Evolutionary conservation across 1,140 invertebrate species (phyloP).

Genomic region (Coenobita brevimanus): DNA sequence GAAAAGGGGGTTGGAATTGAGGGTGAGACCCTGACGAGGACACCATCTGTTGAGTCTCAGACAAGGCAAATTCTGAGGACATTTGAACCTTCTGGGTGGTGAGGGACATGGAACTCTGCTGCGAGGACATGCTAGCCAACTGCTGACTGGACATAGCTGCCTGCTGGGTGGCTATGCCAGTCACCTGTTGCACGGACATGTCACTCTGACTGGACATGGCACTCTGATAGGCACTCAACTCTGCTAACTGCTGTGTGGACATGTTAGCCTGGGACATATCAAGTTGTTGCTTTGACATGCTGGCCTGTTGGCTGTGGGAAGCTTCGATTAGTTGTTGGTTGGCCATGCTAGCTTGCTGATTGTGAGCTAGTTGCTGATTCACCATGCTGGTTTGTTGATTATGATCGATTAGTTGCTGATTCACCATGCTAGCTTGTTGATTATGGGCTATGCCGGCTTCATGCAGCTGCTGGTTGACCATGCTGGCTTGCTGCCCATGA

Average conservation of each 20-base stretch:
- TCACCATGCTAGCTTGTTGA: not conserved
- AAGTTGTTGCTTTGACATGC: no score
- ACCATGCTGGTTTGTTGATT: no score
- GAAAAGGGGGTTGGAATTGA: not conserved
- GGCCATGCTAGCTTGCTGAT: no score
- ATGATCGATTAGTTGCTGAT: no score
- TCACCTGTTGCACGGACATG: not conserved
- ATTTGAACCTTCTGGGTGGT: conserved; percentile 22
- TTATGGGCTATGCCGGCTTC: not conserved
- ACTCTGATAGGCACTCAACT: not conserved
- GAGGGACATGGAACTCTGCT: conserved; percentile 22
- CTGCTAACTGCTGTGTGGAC: not conserved
- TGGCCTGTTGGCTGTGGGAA: not conserved
- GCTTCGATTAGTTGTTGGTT: conserved; percentile 13
- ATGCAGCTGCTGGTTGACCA: not conserved
- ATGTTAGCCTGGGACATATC: not conserved
- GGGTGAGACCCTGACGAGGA: conserved; percentile 6
- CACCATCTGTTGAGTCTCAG: conserved; percentile 6
- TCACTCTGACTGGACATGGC: not conserved
- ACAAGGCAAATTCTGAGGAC: conserved; percentile 23
- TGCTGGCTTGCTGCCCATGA: no score
- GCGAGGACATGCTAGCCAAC: not conserved
- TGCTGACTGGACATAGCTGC: conserved; percentile 1
- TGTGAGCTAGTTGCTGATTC: no score
- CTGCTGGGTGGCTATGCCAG: conserved; percentile 14